Evolutionary conservation across 2,888 invertebrate species (phyloP), one percentile per base, ranked within the genome.

Genomic region (Apodemia hepburni): DNA sequence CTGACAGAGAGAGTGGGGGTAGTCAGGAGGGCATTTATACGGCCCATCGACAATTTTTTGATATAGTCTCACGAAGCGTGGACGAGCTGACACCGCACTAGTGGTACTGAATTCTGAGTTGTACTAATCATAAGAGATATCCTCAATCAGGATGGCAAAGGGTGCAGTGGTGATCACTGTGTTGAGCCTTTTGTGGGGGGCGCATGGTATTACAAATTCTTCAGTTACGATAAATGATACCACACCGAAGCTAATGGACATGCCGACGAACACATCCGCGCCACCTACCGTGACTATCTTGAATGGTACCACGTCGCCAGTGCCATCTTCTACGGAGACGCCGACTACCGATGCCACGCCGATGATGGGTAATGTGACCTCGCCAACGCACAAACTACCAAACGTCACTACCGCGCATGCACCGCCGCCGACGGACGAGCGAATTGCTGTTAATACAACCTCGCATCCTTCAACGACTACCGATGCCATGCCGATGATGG

Each of bases 61-160:
- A 42, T 42, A 42, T 42, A 15, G 42, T 42, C 42, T 12, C 42
- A 42, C 12, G 42, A 15, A 42, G 42, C 42, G 42, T 15, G 42
- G 42, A 42, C 42, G 42, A 42, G 12, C 15, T 42, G 15, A 42
- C 42, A 42, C 12, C 7, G 42, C 42, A 42, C 15, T 42, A 15
- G 42, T 4, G 42, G 3, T 42, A 38, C 3, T 35, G 0, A 35
- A 9, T 9, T 58, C 33, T n/a, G 33, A 58, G 33, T 29, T 33
- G 29, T 27, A 29, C 58, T 27, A 22, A 18, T 18, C 15, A 58
- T 58, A 58, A 58, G 33, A 58, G 58, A 58, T 15, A 58, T 58
- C 58, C 58, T 58, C n/a, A 5, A 58, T 58, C 58, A 58, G 22
- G 57, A 57, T 57, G 57, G 57, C 57, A 29, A 57, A 57, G 57